Base-by-base conservation (phyloP, 2,113 vertebrate species). In the Ahaetulla prasina region DNA sequence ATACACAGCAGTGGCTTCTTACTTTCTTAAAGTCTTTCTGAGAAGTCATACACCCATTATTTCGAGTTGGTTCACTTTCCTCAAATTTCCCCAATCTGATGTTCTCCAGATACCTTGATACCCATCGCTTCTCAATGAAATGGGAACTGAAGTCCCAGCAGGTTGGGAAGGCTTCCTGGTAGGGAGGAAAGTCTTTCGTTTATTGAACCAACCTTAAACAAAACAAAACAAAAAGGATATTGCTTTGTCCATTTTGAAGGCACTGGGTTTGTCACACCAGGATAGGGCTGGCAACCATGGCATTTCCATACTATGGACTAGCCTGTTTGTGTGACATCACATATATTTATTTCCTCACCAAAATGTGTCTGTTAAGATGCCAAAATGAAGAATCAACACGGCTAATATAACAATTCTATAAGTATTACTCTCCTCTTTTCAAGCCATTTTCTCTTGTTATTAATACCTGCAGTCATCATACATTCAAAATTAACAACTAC, bases 361-460 rank as follows among this genome's bases (percentile, higher is more conserved):
- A 94, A 96, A 94, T 3, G 74, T 0, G 0, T 74, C 27, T 55
- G 22, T 95, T 95, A 95, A 89, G 68, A 43, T 55, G 80, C 0
- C 0, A 49, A 60, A 35, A 45, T 60, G 39, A 89, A 91, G 96
- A 94, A 96, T 85, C 18, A 47, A n/a, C 45, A 54, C 45, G 89
- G 63, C 84, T 92, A 53, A 8, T 4, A 93, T 96, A 53, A 74
- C 50, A 54, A 92, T 95, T 95, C 84, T 68, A 47, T 91, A 94
- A 50, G 23, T 57, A 89, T 92, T 93, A 30, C 94, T 97, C 96
- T 93, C 55, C 55, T 45, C 93, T 94, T 96, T 94, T 91, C 50
- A 68, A 53, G 53, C 89, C 80, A n/a, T 39, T 35, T 87, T 12
- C n/a, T 55, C 45, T 91, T 85, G 86, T 89, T 57, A 63, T 94